Base-by-base conservation (phyloP, 2,888 invertebrate species). In the Perizoma affinitatum region DNA sequence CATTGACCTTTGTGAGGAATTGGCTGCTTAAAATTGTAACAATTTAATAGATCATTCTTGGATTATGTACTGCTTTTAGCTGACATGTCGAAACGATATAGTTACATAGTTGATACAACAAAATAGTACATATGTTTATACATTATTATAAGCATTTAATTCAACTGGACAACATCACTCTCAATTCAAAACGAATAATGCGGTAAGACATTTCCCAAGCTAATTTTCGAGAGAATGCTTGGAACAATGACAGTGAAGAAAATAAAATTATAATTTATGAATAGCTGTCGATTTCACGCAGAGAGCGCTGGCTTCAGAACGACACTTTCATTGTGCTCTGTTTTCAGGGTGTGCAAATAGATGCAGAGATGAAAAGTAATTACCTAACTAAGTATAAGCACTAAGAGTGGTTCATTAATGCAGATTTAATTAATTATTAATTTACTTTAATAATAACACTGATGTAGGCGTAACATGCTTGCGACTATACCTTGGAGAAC, bases 181-280 rank as follows among this genome's bases (percentile, higher is more conserved):
- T 36, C 38, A 54, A 59, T 54, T n/a, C 44, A 54, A 50, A 54
- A 50, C 49, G 54, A 50, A 59, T 59, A 59, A 59, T 8, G 54
- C 36, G 45, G 50, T 44, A 54, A 54, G 45, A 48, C 44, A 61
- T 53, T 53, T 47, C 49, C 47, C 47, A 42, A 57, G 54, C 54
- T 51, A 47, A 50, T 48, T 54, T 60, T 56, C 52, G 54, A 45
- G 65, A 57, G 57, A 68, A 64, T 55, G 62, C 58, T 51, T 44
- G 62, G 58, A 65, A 64, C 67, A 65, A 65, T 65, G 65, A 57
- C 64, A 65, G 65, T 54, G 57, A 61, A 52, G 61, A 54, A 69
- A 67, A 69, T 66, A 65, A 61, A 65, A 69, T 69, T 67, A 62
- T 54, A 67, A 69, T 67, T 65, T 69, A 69, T 67, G 69, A 69